Conservation (phyloP, 2,113 vertebrate genomes). For the Arenaria interpres region DNA sequence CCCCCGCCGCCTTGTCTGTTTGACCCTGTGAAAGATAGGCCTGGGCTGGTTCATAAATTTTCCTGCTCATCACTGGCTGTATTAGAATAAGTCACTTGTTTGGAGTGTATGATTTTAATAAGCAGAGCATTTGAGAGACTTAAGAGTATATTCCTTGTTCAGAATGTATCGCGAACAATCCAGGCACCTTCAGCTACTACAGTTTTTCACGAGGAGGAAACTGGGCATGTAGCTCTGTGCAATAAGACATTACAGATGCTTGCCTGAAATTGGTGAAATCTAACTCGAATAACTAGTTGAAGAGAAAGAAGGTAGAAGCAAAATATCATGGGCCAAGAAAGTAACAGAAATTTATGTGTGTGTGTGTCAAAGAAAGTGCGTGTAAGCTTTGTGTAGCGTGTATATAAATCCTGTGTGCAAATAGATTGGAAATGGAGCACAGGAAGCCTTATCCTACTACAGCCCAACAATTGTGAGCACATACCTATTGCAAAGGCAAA, state of each 20-base stretch:
- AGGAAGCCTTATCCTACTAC: background rate
- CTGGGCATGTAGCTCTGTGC: background rate
- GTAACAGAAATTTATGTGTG: background rate
- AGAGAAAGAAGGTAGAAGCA: background rate
- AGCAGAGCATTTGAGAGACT: background rate
- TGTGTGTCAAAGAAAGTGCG: background rate
- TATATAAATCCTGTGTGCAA: background rate
- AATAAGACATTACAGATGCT: background rate
- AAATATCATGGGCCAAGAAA: background rate
- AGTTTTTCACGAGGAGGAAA: background rate
- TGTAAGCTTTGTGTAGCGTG: background rate
- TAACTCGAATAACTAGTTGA: background rate
- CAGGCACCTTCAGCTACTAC: background rate
- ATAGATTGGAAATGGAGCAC: background rate
- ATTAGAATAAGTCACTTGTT: background rate
- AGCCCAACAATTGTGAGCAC: background rate
- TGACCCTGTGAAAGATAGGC: background rate
- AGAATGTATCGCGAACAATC: background rate
- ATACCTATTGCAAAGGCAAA: background rate
- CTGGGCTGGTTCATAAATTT: background rate
- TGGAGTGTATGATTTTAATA: background rate
- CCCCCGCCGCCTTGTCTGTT: background rate
- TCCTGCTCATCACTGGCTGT: background rate
- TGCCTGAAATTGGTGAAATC: background rate
- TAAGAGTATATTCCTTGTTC: background rate